Evolutionary conservation across 2,797 vertebrate species (phyloP).

Genomic region (Parotocinclus haroldoi): DNA sequence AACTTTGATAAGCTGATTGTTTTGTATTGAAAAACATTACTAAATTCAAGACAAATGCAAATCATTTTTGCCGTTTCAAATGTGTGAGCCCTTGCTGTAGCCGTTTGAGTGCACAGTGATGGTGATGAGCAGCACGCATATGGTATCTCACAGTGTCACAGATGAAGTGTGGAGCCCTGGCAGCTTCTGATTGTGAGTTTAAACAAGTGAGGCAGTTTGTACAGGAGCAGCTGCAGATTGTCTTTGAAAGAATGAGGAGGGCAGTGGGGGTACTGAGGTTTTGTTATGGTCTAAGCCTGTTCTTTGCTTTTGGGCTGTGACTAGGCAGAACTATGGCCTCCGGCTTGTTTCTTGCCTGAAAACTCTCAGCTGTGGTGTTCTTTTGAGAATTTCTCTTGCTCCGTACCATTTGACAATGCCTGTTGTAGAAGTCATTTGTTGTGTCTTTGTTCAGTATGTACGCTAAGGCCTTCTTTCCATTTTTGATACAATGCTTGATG

Average conservation of each 20-base stretch:
- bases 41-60: too few species aligned
- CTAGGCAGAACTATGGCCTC: constrained; percentile 56
- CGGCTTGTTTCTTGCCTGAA: constrained; percentile 50
- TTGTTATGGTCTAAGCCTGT: constrained; percentile 62
- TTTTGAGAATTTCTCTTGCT: constrained; percentile 4
- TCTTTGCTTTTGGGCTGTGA: constrained; percentile 59
- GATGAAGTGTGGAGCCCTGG: constrained; percentile 46
- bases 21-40: too few species aligned
- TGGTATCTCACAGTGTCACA: constrained; percentile 25
- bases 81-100: neutral
- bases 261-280: constrained; percentile 31
- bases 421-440: too few species aligned
- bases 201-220: constrained; percentile 51
- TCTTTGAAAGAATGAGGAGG: constrained; percentile 52
- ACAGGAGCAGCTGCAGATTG: constrained; percentile 65
- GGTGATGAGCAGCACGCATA: constrained; percentile 18
- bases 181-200: constrained; percentile 54
- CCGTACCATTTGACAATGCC: too few species aligned
- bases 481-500: too few species aligned
- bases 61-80: too few species aligned
- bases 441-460: too few species aligned
- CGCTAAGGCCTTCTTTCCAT: too few species aligned
- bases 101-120: neutral
- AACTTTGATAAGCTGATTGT: too few species aligned
- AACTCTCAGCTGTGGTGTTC: constrained; percentile 40